A percentile compares a stretch with the other conserved stretches of the same genome.
Evolutionary conservation across 2,888 invertebrate species (phyloP).

Genomic region (Oxytorus armatus): DNA sequence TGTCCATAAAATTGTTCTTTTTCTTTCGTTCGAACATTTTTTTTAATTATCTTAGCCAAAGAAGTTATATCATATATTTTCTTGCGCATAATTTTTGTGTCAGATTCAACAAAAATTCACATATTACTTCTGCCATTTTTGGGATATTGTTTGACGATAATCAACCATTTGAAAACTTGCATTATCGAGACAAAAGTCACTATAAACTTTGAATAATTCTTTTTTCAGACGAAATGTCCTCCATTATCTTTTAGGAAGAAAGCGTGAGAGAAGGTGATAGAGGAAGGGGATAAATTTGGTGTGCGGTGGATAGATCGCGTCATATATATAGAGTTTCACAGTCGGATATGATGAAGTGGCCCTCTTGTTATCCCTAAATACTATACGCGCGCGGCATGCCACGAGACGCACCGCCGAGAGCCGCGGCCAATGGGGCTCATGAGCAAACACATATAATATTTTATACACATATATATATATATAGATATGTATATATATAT

Average conservation of each 20-base stretch:
- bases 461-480: slow-evolving; percentile 23
- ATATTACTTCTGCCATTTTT: neutral
- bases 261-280: slow-evolving; percentile 36
- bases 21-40: no score
- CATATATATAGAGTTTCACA: slow-evolving; percentile 37
- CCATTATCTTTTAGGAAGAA: neutral
- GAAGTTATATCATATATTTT: no score
- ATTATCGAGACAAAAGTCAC: neutral
- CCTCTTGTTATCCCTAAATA: slow-evolving; percentile 83
- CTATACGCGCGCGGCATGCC: slow-evolving; percentile 72
- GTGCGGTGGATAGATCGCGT: slow-evolving; percentile 46
- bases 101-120: neutral
- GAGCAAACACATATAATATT: slow-evolving; percentile 80
- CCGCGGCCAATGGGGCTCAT: slow-evolving; percentile 80
- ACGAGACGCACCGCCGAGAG: slow-evolving; percentile 30
- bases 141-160: neutral
- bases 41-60: no score
- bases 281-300: slow-evolving; percentile 33
- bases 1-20: no score
- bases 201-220: neutral
- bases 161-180: neutral
- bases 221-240: neutral
- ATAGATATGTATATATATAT: slow-evolving; percentile 13
- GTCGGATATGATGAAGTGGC: slow-evolving; percentile 83
- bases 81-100: neutral